These are phyloP conservation scores for Pseudobourletiella spinata DNA, from an alignment of 1,140 invertebrate species.

Conservation along the genomic window DNA sequence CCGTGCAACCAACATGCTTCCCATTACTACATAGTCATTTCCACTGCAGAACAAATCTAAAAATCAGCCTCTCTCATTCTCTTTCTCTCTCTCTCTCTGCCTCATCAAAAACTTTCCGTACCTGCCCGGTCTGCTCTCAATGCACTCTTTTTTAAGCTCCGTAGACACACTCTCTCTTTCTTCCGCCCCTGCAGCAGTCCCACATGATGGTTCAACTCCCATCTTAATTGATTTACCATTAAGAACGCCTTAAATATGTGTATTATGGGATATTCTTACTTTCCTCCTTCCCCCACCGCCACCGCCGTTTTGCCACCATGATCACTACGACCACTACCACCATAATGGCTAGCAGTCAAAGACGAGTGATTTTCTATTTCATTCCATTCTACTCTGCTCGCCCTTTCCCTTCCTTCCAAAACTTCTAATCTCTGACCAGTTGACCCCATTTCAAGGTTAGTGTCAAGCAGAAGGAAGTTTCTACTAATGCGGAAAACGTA, in stretches of 20 bases:
- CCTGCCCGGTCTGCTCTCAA: conserved; percentile 2
- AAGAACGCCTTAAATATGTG: no score
- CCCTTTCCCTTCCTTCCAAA: no score
- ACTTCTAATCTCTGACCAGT: no score
- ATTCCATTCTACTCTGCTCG: no score
- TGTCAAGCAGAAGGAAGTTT: no score
- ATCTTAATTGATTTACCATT: conserved; percentile 13
- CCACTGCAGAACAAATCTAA: neutral
- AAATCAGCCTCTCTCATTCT: neutral
- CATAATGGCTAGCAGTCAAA: no score
- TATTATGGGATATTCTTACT: neutral
- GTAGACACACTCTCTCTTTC: conserved; percentile 12
- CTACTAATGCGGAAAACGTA: no score
- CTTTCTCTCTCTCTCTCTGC: neutral
- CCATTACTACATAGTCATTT: neutral
- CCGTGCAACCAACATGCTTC: conserved; percentile 7
- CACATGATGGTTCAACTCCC: conserved; percentile 6
- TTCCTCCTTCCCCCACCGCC: neutral
- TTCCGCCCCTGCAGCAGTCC: neutral
- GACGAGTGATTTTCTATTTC: no score
- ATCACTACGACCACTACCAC: no score
- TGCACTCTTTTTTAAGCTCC: conserved; percentile 1
- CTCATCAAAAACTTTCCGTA: conserved; percentile 7
- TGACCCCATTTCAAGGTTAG: no score
- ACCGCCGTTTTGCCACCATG: no score